Percentiles rank a stretch among this genome's conserved stretches.
phyloP scores from a whole-genome alignment of 2,888 invertebrate genomes.

The Spodoptera exigua region DNA sequence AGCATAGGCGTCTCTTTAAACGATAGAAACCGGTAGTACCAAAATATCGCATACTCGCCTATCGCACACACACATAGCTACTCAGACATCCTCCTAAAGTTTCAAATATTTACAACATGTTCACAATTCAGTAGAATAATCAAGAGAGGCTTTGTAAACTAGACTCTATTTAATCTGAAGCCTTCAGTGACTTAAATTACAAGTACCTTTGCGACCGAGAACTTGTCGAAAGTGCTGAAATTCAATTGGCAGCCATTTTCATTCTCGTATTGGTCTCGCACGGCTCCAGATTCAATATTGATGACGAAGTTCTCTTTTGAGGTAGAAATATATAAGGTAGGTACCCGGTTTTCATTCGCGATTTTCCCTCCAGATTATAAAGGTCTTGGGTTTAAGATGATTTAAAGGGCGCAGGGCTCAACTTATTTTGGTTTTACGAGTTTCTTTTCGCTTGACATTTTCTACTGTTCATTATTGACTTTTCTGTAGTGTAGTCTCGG shows the following conservation, averaged over 20 bases:
- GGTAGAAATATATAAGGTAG: conserved; percentile 61
- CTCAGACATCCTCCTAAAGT: conserved; percentile 15
- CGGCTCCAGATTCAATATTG: conserved; percentile 59
- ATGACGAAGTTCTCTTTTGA: conserved; percentile 64
- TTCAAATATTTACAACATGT: conserved; percentile 28
- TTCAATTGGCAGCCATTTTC: conserved; percentile 67
- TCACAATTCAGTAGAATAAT: conserved; percentile 35
- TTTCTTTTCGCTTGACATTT: conserved; percentile 44
- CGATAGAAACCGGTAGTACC: too few relatives aligned
- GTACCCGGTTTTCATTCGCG: conserved; percentile 50
- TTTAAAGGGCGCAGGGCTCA: conserved; percentile 10
- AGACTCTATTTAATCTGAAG: conserved; percentile 35
- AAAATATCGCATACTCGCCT: not conserved
- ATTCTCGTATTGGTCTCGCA: conserved; percentile 58
- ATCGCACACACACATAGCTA: not conserved
- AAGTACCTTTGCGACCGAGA: conserved; percentile 56
- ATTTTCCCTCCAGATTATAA: conserved; percentile 42
- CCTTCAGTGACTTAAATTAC: conserved; percentile 41
- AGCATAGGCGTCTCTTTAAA: too few relatives aligned
- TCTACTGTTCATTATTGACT: conserved; percentile 56
- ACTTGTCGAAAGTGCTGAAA: conserved; percentile 63
- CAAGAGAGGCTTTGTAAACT: conserved; percentile 33
- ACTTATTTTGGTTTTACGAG: conserved; percentile 26
- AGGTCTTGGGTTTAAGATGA: conserved; percentile 10
- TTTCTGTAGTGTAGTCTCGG: conserved; percentile 53